These are phyloP conservation scores for Allophyes oxyacanthae DNA, from an alignment of 2,888 invertebrate species.

Conservation along the genomic window DNA sequence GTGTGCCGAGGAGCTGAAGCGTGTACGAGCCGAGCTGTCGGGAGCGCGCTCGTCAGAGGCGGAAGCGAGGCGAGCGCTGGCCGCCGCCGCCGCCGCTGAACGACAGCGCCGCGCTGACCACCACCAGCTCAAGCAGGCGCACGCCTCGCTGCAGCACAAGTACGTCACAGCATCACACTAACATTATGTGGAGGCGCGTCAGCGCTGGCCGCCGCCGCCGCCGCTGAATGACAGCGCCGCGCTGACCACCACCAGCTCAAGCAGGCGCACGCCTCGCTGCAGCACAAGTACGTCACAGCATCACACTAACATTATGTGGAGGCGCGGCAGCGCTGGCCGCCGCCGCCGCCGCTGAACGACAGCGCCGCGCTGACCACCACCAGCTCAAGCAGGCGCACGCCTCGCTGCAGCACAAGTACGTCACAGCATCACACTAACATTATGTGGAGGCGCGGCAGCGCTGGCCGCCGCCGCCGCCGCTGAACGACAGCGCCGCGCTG, in stretches of 20 bases:
- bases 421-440: too few species aligned
- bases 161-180: neutral
- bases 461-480: constrained; percentile 73
- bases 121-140: constrained; percentile 94
- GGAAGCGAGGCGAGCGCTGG: constrained; percentile 91
- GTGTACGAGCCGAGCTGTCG: constrained; percentile 66
- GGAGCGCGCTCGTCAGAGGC: constrained; percentile 92
- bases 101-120: constrained; percentile 90
- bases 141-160: constrained; percentile 92
- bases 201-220: constrained; percentile 73
- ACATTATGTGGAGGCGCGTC: constrained; percentile 91
- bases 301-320: constrained; percentile 81
- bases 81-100: constrained; percentile 73
- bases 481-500: constrained; percentile 83
- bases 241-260: constrained; percentile 94
- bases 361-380: constrained; percentile 90
- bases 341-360: constrained; percentile 72
- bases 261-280: constrained; percentile 96
- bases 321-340: constrained; percentile 89
- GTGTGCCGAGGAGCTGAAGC: constrained; percentile 85
- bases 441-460: constrained; percentile 91
- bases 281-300: constrained; percentile 16
- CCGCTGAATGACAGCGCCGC: constrained; percentile 73
- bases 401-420: constrained; percentile 88
- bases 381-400: constrained; percentile 96